These are phyloP conservation scores for Gopherus evgoodei DNA, from an alignment of 2,113 vertebrate genomes.

Conservation along the genomic window DNA sequence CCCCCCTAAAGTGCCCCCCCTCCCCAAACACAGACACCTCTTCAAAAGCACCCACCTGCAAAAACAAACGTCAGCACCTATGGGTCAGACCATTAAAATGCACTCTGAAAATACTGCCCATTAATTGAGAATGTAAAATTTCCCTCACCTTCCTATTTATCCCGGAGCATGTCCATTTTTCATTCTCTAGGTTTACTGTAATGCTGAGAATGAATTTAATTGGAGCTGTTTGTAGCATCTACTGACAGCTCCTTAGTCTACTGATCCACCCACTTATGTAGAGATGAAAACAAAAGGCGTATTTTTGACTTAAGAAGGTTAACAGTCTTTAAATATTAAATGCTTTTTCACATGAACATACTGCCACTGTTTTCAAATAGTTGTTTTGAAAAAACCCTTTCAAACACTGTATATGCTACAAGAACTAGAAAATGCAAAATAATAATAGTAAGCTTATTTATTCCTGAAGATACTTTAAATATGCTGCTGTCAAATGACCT, in stretches of 20 bases:
- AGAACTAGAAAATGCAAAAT: neutral
- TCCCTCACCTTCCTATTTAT: neutral
- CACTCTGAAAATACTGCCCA: neutral
- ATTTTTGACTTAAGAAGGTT: neutral
- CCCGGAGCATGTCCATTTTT: neutral
- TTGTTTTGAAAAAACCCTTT: slow-evolving; percentile 5
- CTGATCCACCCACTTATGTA: neutral
- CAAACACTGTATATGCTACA: neutral
- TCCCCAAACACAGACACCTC: too few species aligned
- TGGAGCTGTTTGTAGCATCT: neutral
- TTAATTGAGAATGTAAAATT: neutral
- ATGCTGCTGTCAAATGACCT: neutral
- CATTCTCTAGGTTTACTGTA: neutral
- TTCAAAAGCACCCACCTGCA: too few species aligned
- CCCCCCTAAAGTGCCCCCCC: too few species aligned
- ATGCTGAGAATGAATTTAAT: slow-evolving; percentile 23
- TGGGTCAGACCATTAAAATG: neutral
- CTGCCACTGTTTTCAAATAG: neutral
- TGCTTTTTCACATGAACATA: neutral
- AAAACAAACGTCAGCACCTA: too few species aligned
- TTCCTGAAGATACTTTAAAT: neutral
- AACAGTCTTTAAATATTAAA: neutral
- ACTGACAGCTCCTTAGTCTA: neutral
- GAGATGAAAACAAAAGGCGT: slow-evolving; percentile 10
- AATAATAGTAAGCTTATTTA: neutral